Evolutionary conservation across 2,888 invertebrate genomes (phyloP).

Genomic region (Nomada flava): DNA sequence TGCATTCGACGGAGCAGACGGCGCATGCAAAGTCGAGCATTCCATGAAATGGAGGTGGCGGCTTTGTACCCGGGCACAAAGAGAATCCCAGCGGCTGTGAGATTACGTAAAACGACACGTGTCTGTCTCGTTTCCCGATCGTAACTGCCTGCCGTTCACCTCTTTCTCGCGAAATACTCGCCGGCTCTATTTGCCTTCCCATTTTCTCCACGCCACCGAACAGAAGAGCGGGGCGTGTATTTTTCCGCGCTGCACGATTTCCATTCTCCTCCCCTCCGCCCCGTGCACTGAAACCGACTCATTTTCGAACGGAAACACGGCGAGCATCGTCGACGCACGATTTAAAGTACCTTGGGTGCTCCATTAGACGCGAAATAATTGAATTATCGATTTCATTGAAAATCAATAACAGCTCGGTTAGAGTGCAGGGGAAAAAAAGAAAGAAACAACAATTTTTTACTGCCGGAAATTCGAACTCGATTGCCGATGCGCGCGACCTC

Average conservation of each 20-base stretch:
- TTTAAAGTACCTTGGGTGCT: too few relatives aligned
- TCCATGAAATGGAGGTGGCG: constrained; percentile 46
- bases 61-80: constrained; percentile 67
- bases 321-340: not conserved
- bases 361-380: too few relatives aligned
- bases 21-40: constrained; percentile 55
- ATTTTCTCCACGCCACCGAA: constrained; percentile 7
- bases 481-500: not conserved
- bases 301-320: constrained; percentile 8
- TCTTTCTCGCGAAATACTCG: constrained; percentile 44
- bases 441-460: too few relatives aligned
- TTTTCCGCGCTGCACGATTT: not conserved
- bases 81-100: constrained; percentile 55
- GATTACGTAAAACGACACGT: constrained; percentile 70
- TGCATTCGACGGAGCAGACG: constrained; percentile 66
- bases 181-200: constrained; percentile 18
- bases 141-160: constrained; percentile 45
- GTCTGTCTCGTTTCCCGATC: constrained; percentile 62
- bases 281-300: too few relatives aligned
- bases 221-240: constrained; percentile 3
- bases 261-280: too few relatives aligned
- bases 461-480: not conserved
- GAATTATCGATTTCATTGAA: too few relatives aligned
- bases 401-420: not conserved
- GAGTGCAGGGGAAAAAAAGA: not conserved